Evolutionary conservation across 2,113 vertebrate genomes (phyloP).

Genomic region (Empidonax traillii): DNA sequence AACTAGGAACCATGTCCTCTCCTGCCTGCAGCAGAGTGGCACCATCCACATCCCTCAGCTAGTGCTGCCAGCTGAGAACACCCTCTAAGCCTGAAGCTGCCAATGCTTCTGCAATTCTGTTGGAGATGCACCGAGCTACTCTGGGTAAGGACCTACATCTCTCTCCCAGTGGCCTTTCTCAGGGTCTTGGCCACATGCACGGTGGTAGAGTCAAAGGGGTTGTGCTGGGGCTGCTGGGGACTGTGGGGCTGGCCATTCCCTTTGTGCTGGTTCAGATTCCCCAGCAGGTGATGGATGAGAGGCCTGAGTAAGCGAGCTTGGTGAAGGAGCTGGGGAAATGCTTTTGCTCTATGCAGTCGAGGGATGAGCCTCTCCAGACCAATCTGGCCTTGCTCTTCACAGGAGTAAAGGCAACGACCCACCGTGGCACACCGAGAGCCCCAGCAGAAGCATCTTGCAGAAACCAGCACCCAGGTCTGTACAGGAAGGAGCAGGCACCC

Average conservation of each 20-base stretch:
- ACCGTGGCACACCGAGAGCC: accelerated
- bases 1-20: background rate
- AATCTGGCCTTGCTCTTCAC: background rate
- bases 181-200: accelerated
- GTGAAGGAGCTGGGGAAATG: background rate
- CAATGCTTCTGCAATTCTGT: background rate
- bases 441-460: background rate
- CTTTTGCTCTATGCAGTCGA: background rate
- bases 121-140: accelerated
- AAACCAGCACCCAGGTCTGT: background rate
- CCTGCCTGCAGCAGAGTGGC: background rate
- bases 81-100: background rate
- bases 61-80: accelerated
- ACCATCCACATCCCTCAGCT: background rate
- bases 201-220: background rate
- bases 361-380: background rate
- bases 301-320: no score
- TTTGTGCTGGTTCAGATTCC: background rate
- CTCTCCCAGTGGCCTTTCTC: accelerated
- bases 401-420: background rate
- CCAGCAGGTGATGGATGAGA: background rate
- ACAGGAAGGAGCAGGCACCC: background rate
- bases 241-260: background rate
- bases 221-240: background rate
- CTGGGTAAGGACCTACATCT: background rate